Base-by-base conservation (phyloP, 2,113 vertebrate genomes). In the Limanda limanda region DNA sequence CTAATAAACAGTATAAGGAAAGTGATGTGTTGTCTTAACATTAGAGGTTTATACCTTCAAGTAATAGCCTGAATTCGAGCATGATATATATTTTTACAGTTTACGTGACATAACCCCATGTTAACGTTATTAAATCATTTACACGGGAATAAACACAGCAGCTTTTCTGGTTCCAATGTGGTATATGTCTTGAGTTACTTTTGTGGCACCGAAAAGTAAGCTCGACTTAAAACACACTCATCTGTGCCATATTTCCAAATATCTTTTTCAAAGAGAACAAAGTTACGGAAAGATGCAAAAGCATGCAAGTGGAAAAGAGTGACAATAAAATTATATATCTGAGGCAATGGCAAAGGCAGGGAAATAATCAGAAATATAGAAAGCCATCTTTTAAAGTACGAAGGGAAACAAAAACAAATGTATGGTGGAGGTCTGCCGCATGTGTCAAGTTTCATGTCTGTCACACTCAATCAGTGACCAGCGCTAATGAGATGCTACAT, bases 401-500 rank as follows among this genome's bases (percentile, higher is more conserved):
- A 85, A 59, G 57, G 74, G 61, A 72, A 82, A 72, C 18, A 60
- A 76, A 68, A 79, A 76, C 52, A 89, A 81, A 85, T 87, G 74
- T 83, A 79, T 71, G 62, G 80, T 74, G 60, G 75, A 90, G 81
- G 71, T 90, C 76, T 89, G 79, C 68, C 79, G 68, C 75, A 59
- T 75, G 83, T 84, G 83, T 92, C 88, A 87, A 74, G 82, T 91
- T 92, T 89, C 82, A 85, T 84, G 82, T 89, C 90, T 89, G 88
- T 92, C 89, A 89, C 87, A 91, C 83, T 92, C 88, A 62, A 91
- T 92, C 89, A 92, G 85, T 90, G 86, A 88, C 83, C 81, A 45
- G 60, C 56, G 68, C 89, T 93, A 93, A 94, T 91, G 91, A 92
- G 85, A 89, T 88, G 85, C 86, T 90, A 85, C 86, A 82, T 79